Evolutionary conservation across 2,888 invertebrate genomes (phyloP).

Genomic region (Melanchra persicariae): DNA sequence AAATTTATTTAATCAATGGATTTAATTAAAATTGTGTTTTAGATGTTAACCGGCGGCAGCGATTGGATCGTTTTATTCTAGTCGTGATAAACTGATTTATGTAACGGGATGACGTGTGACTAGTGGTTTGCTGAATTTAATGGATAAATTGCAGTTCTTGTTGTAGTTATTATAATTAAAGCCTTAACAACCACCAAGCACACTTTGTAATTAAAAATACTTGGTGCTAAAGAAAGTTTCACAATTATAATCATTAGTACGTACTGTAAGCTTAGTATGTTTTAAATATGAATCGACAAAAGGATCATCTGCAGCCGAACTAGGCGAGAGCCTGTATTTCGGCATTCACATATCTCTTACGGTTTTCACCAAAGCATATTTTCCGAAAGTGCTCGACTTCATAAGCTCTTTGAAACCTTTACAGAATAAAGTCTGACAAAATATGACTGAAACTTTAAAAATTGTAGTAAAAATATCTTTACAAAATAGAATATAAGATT

Average conservation of each 20-base stretch:
- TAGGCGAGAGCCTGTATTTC: too few species aligned
- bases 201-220: too few species aligned
- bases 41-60: conserved; percentile 4
- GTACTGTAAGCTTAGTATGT: too few species aligned
- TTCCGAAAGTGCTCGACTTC: neutral
- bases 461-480: conserved; percentile 10
- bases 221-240: too few species aligned
- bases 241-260: too few species aligned
- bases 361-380: neutral
- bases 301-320: too few species aligned
- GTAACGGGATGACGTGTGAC: neutral
- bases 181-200: neutral
- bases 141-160: neutral
- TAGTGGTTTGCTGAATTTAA: neutral
- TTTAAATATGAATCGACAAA: too few species aligned
- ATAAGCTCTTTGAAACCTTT: conserved; percentile 2
- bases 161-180: neutral
- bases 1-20: conserved; percentile 55
- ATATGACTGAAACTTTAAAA: conserved; percentile 25
- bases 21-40: conserved; percentile 46
- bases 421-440: conserved; percentile 27
- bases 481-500: conserved; percentile 26
- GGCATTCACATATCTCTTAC: too few species aligned
- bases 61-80: conserved; percentile 11
- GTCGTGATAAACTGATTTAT: conserved; percentile 17